Evolutionary conservation across 2,888 invertebrate species (phyloP).

Genomic region (Isoperla grammatica): DNA sequence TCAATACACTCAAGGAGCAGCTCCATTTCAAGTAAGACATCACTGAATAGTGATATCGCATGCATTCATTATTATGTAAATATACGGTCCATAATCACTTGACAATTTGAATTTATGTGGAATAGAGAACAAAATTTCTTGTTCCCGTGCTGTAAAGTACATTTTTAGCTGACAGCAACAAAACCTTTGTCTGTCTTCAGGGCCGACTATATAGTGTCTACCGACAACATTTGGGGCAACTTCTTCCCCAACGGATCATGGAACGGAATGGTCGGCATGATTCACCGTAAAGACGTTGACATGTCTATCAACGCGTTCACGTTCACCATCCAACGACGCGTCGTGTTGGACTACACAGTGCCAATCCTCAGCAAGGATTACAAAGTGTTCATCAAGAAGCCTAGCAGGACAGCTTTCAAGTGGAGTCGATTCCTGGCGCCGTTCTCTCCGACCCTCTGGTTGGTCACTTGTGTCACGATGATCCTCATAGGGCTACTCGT

Average conservation of each 20-base stretch:
- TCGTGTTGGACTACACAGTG: conserved; percentile 4
- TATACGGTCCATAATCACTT: too few species aligned
- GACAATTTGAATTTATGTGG: too few species aligned
- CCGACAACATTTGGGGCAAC: not conserved
- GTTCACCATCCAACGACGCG: conserved; percentile 1
- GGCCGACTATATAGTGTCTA: not conserved
- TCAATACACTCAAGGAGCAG: too few species aligned
- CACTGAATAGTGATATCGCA: too few species aligned
- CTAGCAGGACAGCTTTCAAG: not conserved
- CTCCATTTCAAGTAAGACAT: too few species aligned
- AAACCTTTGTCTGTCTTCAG: not conserved
- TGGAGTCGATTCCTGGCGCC: conserved; percentile 19
- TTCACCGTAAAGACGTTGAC: not conserved
- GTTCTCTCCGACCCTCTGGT: conserved; percentile 17
- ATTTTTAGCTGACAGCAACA: too few species aligned
- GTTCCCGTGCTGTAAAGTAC: too few species aligned
- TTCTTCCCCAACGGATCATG: not conserved
- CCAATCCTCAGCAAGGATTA: not conserved
- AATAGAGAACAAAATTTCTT: too few species aligned
- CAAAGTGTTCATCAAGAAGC: conserved; percentile 7
- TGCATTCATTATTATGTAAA: too few species aligned
- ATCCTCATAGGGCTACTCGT: not conserved
- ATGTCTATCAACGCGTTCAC: conserved; percentile 9
- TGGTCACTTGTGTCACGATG: not conserved
- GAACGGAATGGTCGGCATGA: not conserved